Base-by-base conservation (phyloP, 2,113 vertebrate species). In the Sander vitreus region DNA sequence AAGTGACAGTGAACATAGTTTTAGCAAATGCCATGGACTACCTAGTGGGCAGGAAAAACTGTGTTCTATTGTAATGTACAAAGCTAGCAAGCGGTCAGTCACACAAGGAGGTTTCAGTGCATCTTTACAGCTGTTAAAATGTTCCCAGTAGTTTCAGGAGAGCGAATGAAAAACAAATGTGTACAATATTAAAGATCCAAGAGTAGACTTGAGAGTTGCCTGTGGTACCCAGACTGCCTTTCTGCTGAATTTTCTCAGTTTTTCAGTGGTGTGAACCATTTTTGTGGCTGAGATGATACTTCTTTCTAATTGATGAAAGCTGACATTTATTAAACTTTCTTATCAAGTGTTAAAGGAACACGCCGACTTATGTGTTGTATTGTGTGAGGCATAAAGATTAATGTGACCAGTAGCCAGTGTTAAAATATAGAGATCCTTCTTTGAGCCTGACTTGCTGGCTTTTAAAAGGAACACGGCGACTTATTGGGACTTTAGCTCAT, bases 1-100 rank as follows among this genome's bases (percentile, higher is more conserved):
- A 78, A 80, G 83, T 83, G 83, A 89, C 81, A 88, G 77, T 48
- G 74, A 88, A 85, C 78, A 88, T 57, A 64, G 62, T 77, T 84
- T 80, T 78, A 67, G 62, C 64, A 84, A 91, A 89, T 88, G 88
- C 85, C 85, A 81, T 62, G 64, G 59, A 73, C 84, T 65, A 79
- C 89, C 78, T 67, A 73, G 67, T 81, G 83, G 86, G 89, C 71
- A 74, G 53, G 68, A 76, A 72, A 80, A 76, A 67, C 18, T 25
- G 3, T 58, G 27, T 58, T 71, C 45, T 69, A 70, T 73, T 72
- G 83, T 64, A 83, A 85, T 81, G 78, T 63, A 76, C 71, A 27
- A 43, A 82, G 59, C 25, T 48, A 45, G 73, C 69, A 54, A 85
- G 60, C 69, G 90, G 87, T 85, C 80, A 85, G 65, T 89, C 80